Evolutionary conservation across 2,797 vertebrate genomes (phyloP).

Genomic region (Pseudotriccus pelzelni): DNA sequence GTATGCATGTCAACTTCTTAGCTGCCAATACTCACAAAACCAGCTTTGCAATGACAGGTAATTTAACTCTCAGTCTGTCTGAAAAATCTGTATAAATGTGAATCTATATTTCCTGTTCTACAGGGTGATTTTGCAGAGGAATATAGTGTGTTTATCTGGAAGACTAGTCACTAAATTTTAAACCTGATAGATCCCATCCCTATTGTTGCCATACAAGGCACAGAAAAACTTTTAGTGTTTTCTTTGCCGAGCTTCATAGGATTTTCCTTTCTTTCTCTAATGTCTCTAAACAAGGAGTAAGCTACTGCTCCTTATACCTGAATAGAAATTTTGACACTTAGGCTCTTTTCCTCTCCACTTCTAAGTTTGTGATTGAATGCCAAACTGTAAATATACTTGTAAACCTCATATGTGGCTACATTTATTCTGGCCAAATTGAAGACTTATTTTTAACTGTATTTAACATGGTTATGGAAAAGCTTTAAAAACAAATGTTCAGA

Average conservation of each 20-base stretch:
- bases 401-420: background rate
- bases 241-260: background rate
- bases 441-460: background rate
- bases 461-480: background rate
- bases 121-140: background rate
- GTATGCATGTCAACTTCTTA: conserved; percentile 56
- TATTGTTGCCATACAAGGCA: background rate
- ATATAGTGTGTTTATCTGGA: background rate
- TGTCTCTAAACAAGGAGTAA: background rate
- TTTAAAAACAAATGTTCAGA: background rate
- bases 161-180: background rate
- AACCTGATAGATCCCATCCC: background rate
- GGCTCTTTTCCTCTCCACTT: background rate
- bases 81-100: background rate
- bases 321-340: background rate
- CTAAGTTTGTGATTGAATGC: background rate
- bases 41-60: conserved; percentile 65
- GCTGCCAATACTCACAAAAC: conserved; percentile 69
- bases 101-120: background rate
- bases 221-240: background rate
- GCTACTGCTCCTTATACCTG: background rate
- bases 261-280: background rate
- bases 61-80: background rate
- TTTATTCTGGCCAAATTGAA: background rate
- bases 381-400: background rate